Conservation (phyloP, 2,888 invertebrate genomes). For the Thysanoteuthis rhombus region DNA sequence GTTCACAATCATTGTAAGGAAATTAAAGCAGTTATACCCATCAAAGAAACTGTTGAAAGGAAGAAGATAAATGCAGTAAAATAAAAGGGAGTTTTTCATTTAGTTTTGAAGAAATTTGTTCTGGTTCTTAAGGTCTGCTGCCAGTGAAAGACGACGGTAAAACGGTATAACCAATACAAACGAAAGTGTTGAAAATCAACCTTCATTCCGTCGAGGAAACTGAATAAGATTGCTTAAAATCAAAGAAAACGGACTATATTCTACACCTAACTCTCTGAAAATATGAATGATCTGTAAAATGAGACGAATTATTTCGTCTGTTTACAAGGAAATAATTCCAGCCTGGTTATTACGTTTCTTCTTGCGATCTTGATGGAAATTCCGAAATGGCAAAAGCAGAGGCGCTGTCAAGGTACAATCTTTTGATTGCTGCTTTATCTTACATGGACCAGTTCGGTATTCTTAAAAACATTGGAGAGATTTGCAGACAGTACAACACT, state of each 20-base stretch:
- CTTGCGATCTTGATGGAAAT: neutral
- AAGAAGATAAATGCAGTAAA: neutral
- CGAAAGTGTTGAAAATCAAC: neutral
- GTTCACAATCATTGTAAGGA: neutral
- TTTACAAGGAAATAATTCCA: too few species aligned
- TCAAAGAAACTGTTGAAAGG: neutral
- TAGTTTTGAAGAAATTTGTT: neutral
- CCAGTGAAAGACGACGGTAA: neutral
- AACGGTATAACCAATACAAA: too few species aligned
- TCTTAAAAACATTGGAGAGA: neutral
- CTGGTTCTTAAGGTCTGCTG: neutral
- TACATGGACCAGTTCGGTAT: slow-evolving; percentile 1
- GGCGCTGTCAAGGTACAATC: neutral
- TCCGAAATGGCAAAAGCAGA: neutral
- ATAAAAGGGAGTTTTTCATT: neutral
- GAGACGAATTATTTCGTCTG: neutral
- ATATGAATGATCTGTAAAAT: neutral
- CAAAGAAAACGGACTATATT: neutral
- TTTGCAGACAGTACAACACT: neutral
- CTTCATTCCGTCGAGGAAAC: neutral
- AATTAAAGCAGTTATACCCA: neutral
- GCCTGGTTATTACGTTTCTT: neutral
- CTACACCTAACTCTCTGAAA: neutral
- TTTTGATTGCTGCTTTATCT: slow-evolving; percentile 13
- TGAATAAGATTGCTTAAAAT: neutral